phyloP scores from a whole-genome alignment of 2,888 invertebrate species.

The Rhagonycha lutea region DNA sequence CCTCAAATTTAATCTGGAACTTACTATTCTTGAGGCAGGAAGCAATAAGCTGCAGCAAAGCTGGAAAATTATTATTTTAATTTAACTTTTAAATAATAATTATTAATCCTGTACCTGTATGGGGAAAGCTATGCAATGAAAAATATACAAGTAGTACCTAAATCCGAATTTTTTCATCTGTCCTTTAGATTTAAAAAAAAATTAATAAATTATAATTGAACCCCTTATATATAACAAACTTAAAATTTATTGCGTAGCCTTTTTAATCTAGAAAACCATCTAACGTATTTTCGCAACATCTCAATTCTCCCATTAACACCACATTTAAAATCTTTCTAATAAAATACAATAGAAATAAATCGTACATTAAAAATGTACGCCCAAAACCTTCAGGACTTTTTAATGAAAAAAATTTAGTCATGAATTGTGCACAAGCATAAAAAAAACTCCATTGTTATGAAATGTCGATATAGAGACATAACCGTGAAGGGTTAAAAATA shows the following conservation, averaged over 20 bases:
- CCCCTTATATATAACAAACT: neutral
- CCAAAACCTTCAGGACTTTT: constrained; percentile 40
- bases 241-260: neutral
- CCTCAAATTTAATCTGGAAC: too few species aligned
- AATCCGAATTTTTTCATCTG: too few species aligned
- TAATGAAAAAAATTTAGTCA: constrained; percentile 30
- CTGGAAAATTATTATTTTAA: too few species aligned
- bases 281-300: constrained; percentile 39
- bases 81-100: too few species aligned
- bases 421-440: constrained; percentile 37
- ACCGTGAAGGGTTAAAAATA: constrained; percentile 38
- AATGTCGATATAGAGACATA: constrained; percentile 44
- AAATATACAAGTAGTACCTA: too few species aligned
- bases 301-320: constrained; percentile 54
- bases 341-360: constrained; percentile 46
- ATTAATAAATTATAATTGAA: neutral
- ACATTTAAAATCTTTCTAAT: constrained; percentile 46
- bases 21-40: too few species aligned
- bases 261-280: neutral
- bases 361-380: constrained; percentile 53
- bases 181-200: neutral
- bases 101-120: too few species aligned
- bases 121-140: too few species aligned
- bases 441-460: constrained; percentile 44
- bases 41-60: too few species aligned